phyloP scores from a whole-genome alignment of 2,113 vertebrate species.

The Lichenostomus cassidix region DNA sequence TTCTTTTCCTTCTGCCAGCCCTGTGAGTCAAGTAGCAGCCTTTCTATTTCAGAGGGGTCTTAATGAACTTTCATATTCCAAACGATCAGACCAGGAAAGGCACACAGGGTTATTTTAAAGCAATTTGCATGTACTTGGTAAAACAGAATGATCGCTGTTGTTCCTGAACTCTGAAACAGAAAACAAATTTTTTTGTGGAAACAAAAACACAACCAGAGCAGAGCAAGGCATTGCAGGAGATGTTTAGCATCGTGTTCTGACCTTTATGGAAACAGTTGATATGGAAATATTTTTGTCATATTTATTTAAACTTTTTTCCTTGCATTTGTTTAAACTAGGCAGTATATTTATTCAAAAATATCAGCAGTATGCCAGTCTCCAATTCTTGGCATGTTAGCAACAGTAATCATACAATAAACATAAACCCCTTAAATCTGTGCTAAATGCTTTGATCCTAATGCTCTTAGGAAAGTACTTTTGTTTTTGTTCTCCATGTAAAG shows the following conservation, averaged over 20 bases:
- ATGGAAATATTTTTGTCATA: background rate
- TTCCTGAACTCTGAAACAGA: slow-evolving; percentile 27
- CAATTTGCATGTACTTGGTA: background rate
- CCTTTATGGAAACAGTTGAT: slow-evolving; percentile 8
- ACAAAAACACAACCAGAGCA: background rate
- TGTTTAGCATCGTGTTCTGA: background rate
- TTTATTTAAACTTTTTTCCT: slow-evolving; percentile 24
- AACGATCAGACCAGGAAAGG: background rate
- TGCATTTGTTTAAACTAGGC: background rate
- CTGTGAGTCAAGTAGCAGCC: background rate
- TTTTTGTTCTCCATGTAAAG: background rate
- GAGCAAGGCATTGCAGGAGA: background rate
- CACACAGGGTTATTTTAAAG: background rate
- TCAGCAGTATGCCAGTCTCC: background rate
- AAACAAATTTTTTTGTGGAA: background rate
- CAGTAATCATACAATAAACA: background rate
- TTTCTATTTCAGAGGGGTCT: background rate
- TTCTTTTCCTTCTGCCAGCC: background rate
- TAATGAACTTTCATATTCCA: background rate
- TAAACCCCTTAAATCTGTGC: background rate
- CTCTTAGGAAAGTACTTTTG: background rate
- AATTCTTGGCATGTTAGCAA: background rate
- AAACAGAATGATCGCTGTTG: background rate
- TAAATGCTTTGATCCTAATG: slow-evolving; percentile 19
- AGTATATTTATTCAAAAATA: slow-evolving; percentile 16